phyloP scores from a whole-genome alignment of 1,140 invertebrate species.

The Zaprionus tsacasi region DNA sequence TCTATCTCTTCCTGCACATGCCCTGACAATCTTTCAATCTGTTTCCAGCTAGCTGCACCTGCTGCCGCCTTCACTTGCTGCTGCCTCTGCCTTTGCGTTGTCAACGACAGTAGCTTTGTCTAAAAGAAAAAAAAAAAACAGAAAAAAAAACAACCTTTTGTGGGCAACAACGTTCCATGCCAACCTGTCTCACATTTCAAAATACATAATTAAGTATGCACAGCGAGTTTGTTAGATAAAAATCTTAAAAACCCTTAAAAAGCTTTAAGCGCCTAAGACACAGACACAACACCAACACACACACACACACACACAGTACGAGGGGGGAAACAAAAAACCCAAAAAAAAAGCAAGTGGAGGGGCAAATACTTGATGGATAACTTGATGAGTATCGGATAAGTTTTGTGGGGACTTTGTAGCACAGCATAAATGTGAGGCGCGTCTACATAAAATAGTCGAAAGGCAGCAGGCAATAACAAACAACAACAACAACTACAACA shows the following conservation, averaged over 20 bases:
- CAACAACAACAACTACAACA: constrained; percentile 54
- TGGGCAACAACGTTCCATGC: constrained; percentile 47
- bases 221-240: constrained; percentile 83
- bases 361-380: constrained; percentile 81
- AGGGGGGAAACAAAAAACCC: constrained; percentile 16
- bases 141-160: constrained; percentile 34
- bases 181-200: constrained; percentile 82
- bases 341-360: constrained; percentile 28
- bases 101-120: constrained; percentile 73
- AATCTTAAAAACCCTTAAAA: constrained; percentile 83
- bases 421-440: constrained; percentile 55
- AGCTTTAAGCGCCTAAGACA: constrained; percentile 81
- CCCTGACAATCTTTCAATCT: constrained; percentile 41
- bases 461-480: constrained; percentile 45
- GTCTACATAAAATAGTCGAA: constrained; percentile 60
- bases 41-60: constrained; percentile 62
- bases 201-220: constrained; percentile 83
- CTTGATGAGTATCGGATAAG: constrained; percentile 77
- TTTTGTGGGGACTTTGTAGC: constrained; percentile 60
- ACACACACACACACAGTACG: constrained; percentile 10
- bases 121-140: constrained; percentile 22
- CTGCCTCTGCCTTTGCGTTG: constrained; percentile 43
- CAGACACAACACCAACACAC: constrained; percentile 34
- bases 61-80: constrained; percentile 54
- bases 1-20: constrained; percentile 2